These are phyloP conservation scores for Euura lappo DNA, from an alignment of 1,140 invertebrate genomes.

Conservation along the genomic window DNA sequence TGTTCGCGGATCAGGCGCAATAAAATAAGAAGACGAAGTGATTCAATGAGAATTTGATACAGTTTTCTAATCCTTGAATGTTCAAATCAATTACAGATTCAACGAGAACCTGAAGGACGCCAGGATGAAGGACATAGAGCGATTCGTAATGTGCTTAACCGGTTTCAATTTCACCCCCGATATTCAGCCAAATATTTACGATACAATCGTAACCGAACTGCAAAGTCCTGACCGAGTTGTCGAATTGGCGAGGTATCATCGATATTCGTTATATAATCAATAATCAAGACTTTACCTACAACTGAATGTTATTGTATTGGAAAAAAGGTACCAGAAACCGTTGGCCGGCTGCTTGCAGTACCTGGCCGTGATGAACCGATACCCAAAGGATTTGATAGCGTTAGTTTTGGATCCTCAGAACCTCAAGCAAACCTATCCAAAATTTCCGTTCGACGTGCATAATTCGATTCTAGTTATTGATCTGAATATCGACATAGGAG, in stretches of 20 bases:
- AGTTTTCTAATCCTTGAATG: conserved; percentile 18
- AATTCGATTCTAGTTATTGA: conserved; percentile 64
- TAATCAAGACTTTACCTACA: background rate
- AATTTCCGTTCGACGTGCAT: conserved; percentile 44
- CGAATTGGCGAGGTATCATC: conserved; percentile 54
- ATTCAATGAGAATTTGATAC: background rate
- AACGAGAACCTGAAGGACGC: conserved; percentile 37
- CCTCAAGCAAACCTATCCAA: conserved; percentile 52
- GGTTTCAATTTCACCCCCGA: conserved; percentile 58
- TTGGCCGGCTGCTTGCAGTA: conserved; percentile 57
- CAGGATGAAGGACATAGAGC: conserved; percentile 70
- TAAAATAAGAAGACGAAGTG: conserved; percentile 5
- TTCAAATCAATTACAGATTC: conserved; percentile 29
- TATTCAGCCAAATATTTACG: conserved; percentile 51
- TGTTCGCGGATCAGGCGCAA: too few relatives aligned
- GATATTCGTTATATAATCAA: background rate
- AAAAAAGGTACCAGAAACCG: background rate
- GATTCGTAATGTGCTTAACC: conserved; percentile 59
- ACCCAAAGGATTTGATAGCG: conserved; percentile 60
- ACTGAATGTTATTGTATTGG: background rate
- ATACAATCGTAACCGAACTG: conserved; percentile 57
- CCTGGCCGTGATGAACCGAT: conserved; percentile 56
- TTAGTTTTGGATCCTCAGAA: conserved; percentile 53
- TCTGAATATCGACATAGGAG: conserved; percentile 62
- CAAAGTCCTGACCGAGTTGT: conserved; percentile 46